Evolutionary conservation across 2,797 vertebrate genomes (phyloP).

Genomic region (Luscinia luscinia): DNA sequence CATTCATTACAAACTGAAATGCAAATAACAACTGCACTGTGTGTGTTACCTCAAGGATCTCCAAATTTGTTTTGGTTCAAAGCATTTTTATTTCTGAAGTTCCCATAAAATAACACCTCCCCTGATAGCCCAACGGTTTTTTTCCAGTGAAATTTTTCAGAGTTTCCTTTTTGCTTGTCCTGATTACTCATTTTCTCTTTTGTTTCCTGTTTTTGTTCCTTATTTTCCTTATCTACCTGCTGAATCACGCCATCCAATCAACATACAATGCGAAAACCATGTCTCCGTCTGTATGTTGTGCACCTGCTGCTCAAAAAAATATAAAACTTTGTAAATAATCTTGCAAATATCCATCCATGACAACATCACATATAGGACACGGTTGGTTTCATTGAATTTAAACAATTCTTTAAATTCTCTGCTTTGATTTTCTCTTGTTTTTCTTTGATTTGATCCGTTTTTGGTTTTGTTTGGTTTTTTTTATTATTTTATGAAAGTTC

Average conservation of each 20-base stretch:
- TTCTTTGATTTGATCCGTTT: conserved; percentile 36
- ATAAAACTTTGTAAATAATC: conserved; percentile 70
- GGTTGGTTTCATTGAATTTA: conserved; percentile 83
- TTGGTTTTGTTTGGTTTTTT: neutral
- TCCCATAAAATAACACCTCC: conserved; percentile 43
- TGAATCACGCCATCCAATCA: conserved; percentile 84
- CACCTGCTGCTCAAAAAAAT: conserved; percentile 77
- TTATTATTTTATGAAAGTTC: conserved; percentile 25
- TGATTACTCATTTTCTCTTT: conserved; percentile 82
- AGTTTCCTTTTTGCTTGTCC: conserved; percentile 77
- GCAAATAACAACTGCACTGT: conserved; percentile 73
- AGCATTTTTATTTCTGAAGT: conserved; percentile 40
- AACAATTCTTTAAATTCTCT: conserved; percentile 66
- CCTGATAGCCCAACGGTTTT: neutral
- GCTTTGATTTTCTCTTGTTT: conserved; percentile 59
- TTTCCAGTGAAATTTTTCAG: conserved; percentile 63
- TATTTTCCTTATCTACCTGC: conserved; percentile 80
- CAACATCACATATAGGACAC: conserved; percentile 84
- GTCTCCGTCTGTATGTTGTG: conserved; percentile 83
- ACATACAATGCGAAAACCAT: conserved; percentile 82
- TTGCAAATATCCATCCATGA: conserved; percentile 81
- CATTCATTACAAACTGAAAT: conserved; percentile 80
- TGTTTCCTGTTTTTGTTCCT: conserved; percentile 81
- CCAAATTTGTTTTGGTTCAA: conserved; percentile 39
- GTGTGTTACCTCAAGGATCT: conserved; percentile 54